Conservation (phyloP, 2,113 vertebrate species). For the Centrocercus urophasianus region DNA sequence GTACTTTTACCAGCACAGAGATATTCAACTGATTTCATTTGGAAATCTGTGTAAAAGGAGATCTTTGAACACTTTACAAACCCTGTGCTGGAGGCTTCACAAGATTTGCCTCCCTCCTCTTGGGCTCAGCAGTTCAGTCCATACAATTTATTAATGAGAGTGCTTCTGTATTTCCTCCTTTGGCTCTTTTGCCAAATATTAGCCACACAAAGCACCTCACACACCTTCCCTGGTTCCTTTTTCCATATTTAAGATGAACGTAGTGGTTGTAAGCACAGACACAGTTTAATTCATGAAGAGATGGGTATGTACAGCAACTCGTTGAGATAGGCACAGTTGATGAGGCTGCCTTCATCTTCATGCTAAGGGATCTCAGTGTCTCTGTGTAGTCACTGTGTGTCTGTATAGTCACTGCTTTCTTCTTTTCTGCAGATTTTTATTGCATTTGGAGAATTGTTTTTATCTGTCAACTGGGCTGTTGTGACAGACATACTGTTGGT, state of each 20-base stretch:
- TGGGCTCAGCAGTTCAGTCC: not conserved
- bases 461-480: slow-evolving; percentile 87
- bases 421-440: slow-evolving; percentile 81
- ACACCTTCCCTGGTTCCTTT: not conserved
- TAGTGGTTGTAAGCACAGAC: not conserved
- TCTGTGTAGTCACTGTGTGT: not conserved
- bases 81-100: not conserved
- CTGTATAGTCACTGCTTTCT: not conserved
- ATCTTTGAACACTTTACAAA: not conserved
- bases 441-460: slow-evolving; percentile 79
- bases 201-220: not conserved
- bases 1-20: not conserved
- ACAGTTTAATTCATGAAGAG: not conserved
- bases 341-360: not conserved
- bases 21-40: not conserved
- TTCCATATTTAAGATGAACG: not conserved
- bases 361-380: not conserved
- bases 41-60: not conserved
- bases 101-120: not conserved
- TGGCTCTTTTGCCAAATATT: not conserved
- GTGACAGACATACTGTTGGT: slow-evolving; percentile 89
- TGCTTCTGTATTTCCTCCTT: not conserved
- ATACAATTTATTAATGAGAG: not conserved
- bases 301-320: not conserved
- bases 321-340: not conserved